Evolutionary conservation across 2,888 invertebrate genomes (phyloP).

Genomic region (Eumerus sabulonum): DNA sequence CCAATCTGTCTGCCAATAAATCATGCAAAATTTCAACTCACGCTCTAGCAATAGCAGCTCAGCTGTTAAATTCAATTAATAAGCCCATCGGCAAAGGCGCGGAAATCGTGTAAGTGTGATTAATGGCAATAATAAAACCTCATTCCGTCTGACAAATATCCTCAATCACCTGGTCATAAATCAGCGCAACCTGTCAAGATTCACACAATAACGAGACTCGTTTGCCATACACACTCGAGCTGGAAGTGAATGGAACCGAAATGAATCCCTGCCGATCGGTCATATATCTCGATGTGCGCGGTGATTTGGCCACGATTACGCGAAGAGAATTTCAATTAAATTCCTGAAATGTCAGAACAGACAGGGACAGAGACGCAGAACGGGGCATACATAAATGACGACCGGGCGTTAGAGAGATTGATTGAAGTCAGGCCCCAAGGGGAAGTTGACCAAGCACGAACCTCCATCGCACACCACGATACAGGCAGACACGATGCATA

Average conservation of each 20-base stretch:
- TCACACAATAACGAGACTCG: conserved; percentile 65
- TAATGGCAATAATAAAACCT: conserved; percentile 65
- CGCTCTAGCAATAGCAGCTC: conserved; percentile 11
- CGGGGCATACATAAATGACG: neutral
- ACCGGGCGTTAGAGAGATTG: conserved; percentile 67
- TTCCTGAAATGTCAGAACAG: conserved; percentile 2
- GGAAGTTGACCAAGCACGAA: conserved; percentile 42
- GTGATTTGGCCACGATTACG: conserved; percentile 60
- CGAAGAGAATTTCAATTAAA: conserved; percentile 66
- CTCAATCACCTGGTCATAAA: conserved; percentile 75
- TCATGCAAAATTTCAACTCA: conserved; percentile 53
- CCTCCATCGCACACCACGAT: conserved; percentile 17
- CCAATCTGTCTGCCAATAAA: conserved; percentile 48
- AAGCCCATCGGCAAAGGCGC: conserved; percentile 46
- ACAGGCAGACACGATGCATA: conserved; percentile 22
- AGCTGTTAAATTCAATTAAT: conserved; percentile 64
- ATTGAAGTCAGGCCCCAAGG: conserved; percentile 56
- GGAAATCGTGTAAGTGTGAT: conserved; percentile 58
- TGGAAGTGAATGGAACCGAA: conserved; percentile 52
- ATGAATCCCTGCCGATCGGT: conserved; percentile 48
- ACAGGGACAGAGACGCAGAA: too few species aligned
- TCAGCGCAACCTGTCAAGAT: conserved; percentile 75
- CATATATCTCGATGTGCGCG: conserved; percentile 34
- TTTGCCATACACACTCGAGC: too few species aligned
- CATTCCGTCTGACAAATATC: conserved; percentile 73